Evolutionary conservation across 2,113 vertebrate species (phyloP).

Genomic region (Telmatochromis sp.): DNA sequence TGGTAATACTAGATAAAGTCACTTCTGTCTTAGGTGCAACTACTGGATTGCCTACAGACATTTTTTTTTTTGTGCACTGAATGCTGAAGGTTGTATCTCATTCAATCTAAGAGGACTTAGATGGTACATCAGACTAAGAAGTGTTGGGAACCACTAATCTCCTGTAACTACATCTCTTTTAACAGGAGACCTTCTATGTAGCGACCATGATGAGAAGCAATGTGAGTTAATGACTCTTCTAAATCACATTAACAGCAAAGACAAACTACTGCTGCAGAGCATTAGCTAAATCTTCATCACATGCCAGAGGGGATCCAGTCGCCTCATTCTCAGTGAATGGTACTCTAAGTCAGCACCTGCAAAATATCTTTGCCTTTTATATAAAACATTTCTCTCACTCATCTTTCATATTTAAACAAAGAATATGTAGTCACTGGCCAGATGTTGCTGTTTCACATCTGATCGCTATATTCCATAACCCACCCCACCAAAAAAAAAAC

Average conservation of each 20-base stretch:
- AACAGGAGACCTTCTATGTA: not conserved
- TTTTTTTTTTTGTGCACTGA: not conserved
- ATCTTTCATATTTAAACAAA: not conserved
- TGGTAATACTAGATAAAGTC: not conserved
- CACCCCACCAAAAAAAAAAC: not conserved
- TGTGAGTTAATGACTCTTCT: constrained; percentile 6
- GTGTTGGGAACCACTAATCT: not conserved
- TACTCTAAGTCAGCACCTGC: not conserved
- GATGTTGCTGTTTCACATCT: not conserved
- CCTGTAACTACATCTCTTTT: not conserved
- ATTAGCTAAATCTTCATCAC: constrained; percentile 9
- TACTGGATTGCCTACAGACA: not conserved
- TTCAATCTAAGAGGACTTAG: not conserved
- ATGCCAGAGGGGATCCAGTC: not conserved
- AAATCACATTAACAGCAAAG: constrained; percentile 9
- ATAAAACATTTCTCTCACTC: not conserved
- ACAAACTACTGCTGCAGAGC: not conserved
- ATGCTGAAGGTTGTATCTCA: not conserved
- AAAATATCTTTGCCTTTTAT: not conserved
- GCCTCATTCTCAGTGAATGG: not conserved
- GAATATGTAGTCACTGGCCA: not conserved
- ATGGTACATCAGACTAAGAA: not conserved
- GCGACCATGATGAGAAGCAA: not conserved
- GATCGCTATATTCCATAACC: not conserved
- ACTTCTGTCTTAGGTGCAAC: not conserved